These are phyloP conservation scores for Pteruthius melanotis DNA, from an alignment of 2,113 vertebrate species.

Conservation along the genomic window DNA sequence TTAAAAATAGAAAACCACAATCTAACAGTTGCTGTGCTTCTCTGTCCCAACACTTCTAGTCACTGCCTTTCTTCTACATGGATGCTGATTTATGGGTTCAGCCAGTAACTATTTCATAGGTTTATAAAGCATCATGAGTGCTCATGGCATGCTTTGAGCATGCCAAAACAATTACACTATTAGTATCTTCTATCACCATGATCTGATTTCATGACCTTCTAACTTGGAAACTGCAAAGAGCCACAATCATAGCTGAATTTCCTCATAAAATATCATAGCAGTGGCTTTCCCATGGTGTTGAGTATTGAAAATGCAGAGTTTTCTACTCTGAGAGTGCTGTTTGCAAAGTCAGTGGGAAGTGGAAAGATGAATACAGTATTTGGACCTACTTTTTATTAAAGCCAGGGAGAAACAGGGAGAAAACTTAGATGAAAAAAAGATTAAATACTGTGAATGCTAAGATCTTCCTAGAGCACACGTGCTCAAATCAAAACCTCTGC, in stretches of 20 bases:
- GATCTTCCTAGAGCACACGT: rapidly evolving
- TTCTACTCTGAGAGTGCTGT: neutral
- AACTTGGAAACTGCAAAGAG: neutral
- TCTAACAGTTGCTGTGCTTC: neutral
- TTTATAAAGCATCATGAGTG: neutral
- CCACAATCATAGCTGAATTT: neutral
- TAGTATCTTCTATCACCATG: neutral
- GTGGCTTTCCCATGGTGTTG: neutral
- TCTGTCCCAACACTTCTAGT: neutral
- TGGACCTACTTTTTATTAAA: neutral
- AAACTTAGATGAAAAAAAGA: neutral
- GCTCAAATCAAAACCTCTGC: neutral
- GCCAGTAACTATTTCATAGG: neutral
- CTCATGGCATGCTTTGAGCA: neutral
- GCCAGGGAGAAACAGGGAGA: neutral
- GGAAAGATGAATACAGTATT: neutral
- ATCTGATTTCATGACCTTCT: neutral
- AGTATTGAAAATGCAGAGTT: neutral
- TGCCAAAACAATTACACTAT: neutral
- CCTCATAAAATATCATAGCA: neutral
- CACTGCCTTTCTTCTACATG: neutral
- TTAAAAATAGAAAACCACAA: neutral
- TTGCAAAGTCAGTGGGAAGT: neutral
- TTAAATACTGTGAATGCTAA: neutral
- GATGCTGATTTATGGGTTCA: neutral